Percentiles rank a stretch among this genome's conserved stretches.
These are phyloP conservation scores for Amblyteles armatorius DNA, from an alignment of 2,888 invertebrate species.

Conservation along the genomic window DNA sequence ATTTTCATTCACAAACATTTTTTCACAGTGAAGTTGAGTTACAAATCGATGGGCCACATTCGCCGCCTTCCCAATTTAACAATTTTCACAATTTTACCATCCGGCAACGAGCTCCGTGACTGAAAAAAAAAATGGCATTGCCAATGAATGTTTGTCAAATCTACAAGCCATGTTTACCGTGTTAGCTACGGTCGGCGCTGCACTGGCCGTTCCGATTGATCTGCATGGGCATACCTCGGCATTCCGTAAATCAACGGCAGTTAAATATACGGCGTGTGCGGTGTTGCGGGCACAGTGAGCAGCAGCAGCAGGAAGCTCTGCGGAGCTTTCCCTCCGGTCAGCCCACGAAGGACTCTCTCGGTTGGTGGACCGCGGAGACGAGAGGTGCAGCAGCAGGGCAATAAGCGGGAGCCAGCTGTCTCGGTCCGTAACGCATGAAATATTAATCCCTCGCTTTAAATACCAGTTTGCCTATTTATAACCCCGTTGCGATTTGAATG, in stretches of 20 bases:
- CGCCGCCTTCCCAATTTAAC: too few relatives aligned
- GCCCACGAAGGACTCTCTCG: slow-evolving; percentile 62
- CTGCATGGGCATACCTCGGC: neutral
- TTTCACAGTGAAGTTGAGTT: too few relatives aligned
- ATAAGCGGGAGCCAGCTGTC: slow-evolving; percentile 50
- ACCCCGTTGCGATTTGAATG: slow-evolving; percentile 67
- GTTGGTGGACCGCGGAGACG: slow-evolving; percentile 37
- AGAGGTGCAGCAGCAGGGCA: slow-evolving; percentile 50
- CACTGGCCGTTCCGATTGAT: neutral
- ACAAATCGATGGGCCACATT: too few relatives aligned
- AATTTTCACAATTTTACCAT: too few relatives aligned
- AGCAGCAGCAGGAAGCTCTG: slow-evolving; percentile 41
- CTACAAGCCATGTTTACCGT: too few relatives aligned
- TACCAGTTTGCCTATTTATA: slow-evolving; percentile 76
- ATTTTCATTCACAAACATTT: too few relatives aligned
- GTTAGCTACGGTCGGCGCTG: neutral
- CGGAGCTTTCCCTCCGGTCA: slow-evolving; percentile 47
- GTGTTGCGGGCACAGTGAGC: slow-evolving; percentile 29
- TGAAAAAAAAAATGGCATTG: too few relatives aligned
- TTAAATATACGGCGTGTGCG: slow-evolving; percentile 50
- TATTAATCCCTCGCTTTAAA: slow-evolving; percentile 70
- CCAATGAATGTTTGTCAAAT: too few relatives aligned
- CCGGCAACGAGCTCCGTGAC: too few relatives aligned
- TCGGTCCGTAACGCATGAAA: slow-evolving; percentile 64
- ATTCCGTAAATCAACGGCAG: slow-evolving; percentile 29